These are phyloP conservation scores for Formica aserva DNA, from an alignment of 2,888 invertebrate genomes.

Conservation along the genomic window DNA sequence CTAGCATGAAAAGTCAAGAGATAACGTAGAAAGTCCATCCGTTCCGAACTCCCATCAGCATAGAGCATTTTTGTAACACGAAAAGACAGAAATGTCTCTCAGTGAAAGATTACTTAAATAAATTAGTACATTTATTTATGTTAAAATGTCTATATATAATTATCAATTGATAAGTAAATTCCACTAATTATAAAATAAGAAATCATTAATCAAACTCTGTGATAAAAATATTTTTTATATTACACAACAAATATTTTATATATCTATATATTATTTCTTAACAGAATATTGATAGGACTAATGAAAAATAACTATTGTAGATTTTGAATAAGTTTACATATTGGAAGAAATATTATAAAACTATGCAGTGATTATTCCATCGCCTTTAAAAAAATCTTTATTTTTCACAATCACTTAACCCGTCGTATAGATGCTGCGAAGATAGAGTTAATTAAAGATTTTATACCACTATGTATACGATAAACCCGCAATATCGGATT, in stretches of 20 bases:
- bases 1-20: slow-evolving; percentile 46
- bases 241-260: background rate
- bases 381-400: slow-evolving; percentile 8
- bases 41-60: slow-evolving; percentile 24
- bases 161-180: background rate
- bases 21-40: slow-evolving; percentile 34
- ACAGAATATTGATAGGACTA: background rate
- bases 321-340: background rate
- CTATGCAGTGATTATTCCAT: background rate
- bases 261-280: background rate
- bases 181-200: background rate
- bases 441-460: slow-evolving; percentile 65
- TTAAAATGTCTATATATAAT: background rate
- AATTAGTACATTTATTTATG: background rate
- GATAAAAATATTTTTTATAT: background rate
- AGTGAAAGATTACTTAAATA: background rate
- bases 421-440: slow-evolving; percentile 28
- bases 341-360: background rate
- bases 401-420: background rate
- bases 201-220: background rate
- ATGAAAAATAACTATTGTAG: background rate
- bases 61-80: slow-evolving; percentile 16
- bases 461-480: slow-evolving; percentile 63
- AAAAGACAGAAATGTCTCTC: background rate
- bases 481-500: slow-evolving; percentile 75